Percentiles rank a stretch among this genome's conserved stretches.
phyloP scores from a whole-genome alignment of 2,888 invertebrate genomes.

The Chymomyza caudatula region DNA sequence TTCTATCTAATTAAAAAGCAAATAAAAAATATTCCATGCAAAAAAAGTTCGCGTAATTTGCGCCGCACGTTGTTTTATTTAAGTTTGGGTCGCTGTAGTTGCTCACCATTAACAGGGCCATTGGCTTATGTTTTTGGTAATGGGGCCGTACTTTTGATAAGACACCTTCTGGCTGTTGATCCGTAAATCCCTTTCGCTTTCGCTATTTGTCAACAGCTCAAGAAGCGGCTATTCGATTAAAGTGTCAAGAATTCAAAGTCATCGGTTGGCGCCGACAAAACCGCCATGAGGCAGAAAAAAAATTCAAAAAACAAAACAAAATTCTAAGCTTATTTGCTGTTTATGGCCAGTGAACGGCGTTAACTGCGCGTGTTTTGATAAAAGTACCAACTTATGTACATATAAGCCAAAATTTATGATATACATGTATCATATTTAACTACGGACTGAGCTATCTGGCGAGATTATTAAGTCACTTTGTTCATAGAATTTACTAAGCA shows the following conservation, averaged over 20 bases:
- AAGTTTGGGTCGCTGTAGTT: constrained; percentile 1
- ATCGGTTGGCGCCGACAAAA: neutral
- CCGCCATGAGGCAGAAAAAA: neutral
- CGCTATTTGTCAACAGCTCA: constrained; percentile 48
- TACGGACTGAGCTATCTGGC: constrained; percentile 33
- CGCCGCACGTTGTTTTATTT: constrained; percentile 22
- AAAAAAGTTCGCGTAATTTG: constrained; percentile 31
- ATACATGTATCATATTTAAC: constrained; percentile 16
- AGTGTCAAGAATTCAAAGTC: constrained; percentile 24
- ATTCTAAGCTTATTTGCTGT: neutral
- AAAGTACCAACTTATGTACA: neutral
- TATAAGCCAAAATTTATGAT: constrained; percentile 16
- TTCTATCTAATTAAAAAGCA: constrained; percentile 35
- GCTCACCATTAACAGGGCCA: neutral
- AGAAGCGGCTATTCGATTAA: constrained; percentile 33
- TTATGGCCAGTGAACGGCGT: neutral
- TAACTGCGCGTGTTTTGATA: constrained; percentile 6
- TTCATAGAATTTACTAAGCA: neutral
- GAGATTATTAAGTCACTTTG: neutral
- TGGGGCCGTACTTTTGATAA: constrained; percentile 19
- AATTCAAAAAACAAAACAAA: neutral
- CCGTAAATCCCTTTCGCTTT: constrained; percentile 39
- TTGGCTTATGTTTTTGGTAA: constrained; percentile 8
- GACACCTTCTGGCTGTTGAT: constrained; percentile 21
- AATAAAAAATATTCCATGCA: constrained; percentile 32